Percentiles rank a stretch among this genome's conserved stretches.
Evolutionary conservation across 2,888 invertebrate genomes (phyloP).

Genomic region (Masnerella sp.): DNA sequence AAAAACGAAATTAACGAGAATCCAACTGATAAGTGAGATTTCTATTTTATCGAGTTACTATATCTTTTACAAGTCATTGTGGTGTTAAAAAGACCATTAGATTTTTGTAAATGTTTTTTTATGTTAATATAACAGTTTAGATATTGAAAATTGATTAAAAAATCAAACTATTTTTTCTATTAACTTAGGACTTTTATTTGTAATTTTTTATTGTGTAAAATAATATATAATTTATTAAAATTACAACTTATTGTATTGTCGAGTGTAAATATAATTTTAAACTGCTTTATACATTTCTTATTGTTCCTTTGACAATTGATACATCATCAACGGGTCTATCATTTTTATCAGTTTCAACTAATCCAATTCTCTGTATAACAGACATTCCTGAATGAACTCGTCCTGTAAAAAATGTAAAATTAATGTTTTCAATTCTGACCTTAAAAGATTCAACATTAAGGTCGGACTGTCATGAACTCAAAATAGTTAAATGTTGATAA

Average conservation of each 20-base stretch:
- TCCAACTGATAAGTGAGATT: too few species aligned
- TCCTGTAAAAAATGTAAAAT: slow-evolving; percentile 72
- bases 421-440: background rate
- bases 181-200: too few species aligned
- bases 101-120: background rate
- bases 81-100: background rate
- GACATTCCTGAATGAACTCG: slow-evolving; percentile 92
- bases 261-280: too few species aligned
- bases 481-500: too few species aligned
- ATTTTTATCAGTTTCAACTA: slow-evolving; percentile 95
- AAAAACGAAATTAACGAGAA: too few species aligned
- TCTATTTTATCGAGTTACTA: background rate
- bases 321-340: slow-evolving; percentile 95
- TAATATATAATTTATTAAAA: too few species aligned
- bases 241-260: too few species aligned
- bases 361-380: slow-evolving; percentile 93
- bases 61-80: background rate
- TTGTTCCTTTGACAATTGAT: slow-evolving; percentile 83
- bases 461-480: too few species aligned
- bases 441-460: too few species aligned
- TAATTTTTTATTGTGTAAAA: too few species aligned
- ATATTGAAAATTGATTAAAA: too few species aligned
- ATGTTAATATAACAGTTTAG: background rate
- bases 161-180: slow-evolving; percentile 5
- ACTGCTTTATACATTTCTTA: slow-evolving; percentile 74